phyloP scores from a whole-genome alignment of 2,888 invertebrate genomes.

The Eristalis tenax region DNA sequence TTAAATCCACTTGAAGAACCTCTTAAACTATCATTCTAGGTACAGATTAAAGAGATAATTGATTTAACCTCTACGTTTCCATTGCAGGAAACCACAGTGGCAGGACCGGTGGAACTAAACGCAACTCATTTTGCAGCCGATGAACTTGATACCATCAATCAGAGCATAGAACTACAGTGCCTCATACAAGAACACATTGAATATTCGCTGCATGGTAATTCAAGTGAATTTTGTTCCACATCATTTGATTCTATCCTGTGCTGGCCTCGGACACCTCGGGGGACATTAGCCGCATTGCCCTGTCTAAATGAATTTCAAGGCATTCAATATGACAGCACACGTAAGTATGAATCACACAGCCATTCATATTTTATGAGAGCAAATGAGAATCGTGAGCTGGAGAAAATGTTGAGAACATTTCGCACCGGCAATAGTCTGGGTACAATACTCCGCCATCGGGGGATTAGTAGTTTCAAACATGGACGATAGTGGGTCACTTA shows the following conservation, averaged over 20 bases:
- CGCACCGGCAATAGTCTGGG: neutral
- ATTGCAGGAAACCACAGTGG: conserved; percentile 59
- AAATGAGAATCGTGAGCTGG: neutral
- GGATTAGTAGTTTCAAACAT: neutral
- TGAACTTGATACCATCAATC: conserved; percentile 77
- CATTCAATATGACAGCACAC: conserved; percentile 89
- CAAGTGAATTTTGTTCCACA: conserved; percentile 83
- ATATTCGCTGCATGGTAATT: conserved; percentile 77
- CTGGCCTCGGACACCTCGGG: conserved; percentile 90
- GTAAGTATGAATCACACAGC: conserved; percentile 84
- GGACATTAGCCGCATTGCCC: conserved; percentile 86
- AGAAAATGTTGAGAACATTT: neutral
- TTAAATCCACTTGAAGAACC: neutral
- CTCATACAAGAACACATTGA: conserved; percentile 78
- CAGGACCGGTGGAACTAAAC: conserved; percentile 58
- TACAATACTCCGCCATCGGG: neutral
- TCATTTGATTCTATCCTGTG: conserved; percentile 90
- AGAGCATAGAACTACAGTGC: conserved; percentile 79
- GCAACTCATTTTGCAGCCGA: conserved; percentile 68
- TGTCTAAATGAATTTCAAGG: conserved; percentile 91
- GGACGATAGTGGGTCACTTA: neutral
- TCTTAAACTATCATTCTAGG: neutral
- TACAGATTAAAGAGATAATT: neutral
- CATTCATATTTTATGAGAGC: neutral
- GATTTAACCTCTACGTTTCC: neutral